These are phyloP conservation scores for Mercenaria mercenaria DNA, from an alignment of 1,140 invertebrate genomes.

Conservation along the genomic window DNA sequence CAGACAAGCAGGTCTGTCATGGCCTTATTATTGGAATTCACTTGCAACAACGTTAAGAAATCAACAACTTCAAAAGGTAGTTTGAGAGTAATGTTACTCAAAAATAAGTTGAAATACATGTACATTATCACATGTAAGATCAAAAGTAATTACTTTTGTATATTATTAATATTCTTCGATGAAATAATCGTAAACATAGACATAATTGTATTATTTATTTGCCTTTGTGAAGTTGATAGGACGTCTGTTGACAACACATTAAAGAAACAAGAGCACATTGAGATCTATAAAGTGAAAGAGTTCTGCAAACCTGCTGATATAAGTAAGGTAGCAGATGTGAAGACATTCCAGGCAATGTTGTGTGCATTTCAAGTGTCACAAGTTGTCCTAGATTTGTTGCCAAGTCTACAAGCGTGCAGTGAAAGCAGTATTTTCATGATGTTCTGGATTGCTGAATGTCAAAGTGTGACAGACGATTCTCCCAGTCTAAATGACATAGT, in stretches of 20 bases:
- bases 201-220: too few relatives aligned
- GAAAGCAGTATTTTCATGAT: slow-evolving; percentile 6
- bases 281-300: neutral
- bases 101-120: too few relatives aligned
- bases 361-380: neutral
- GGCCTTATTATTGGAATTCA: too few relatives aligned
- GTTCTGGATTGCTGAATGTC: neutral
- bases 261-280: slow-evolving; percentile 4
- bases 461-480: neutral
- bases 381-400: neutral
- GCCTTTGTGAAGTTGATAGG: too few relatives aligned
- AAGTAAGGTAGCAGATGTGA: neutral
- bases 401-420: neutral
- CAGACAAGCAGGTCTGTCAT: too few relatives aligned
- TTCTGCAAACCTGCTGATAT: neutral
- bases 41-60: too few relatives aligned
- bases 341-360: neutral
- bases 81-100: too few relatives aligned
- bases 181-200: too few relatives aligned
- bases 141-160: too few relatives aligned
- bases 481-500: neutral
- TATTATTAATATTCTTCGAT: too few relatives aligned
- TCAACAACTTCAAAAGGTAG: too few relatives aligned
- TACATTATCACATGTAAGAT: too few relatives aligned
- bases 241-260: neutral